Conservation (phyloP, 1,140 invertebrate genomes). For the Aphelenchoides besseyi region DNA sequence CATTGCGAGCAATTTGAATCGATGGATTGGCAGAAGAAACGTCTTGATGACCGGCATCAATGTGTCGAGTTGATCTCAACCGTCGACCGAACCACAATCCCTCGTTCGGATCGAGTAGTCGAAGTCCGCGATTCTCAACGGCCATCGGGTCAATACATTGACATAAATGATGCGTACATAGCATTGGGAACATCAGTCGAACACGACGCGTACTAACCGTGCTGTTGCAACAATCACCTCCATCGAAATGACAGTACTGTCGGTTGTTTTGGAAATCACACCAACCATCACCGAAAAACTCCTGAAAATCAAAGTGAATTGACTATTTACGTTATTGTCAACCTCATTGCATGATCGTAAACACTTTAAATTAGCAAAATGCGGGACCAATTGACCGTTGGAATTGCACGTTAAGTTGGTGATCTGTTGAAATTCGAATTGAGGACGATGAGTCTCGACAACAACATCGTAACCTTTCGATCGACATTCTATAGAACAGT, state of each 20-base stretch:
- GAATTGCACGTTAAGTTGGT: not conserved
- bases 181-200: not conserved
- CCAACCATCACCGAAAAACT: constrained; percentile 51
- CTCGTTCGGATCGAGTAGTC: not conserved
- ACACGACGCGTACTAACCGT: not conserved
- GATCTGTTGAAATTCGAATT: constrained; percentile 30
- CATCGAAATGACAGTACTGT: constrained; percentile 32
- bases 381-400: not conserved
- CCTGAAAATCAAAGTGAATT: not conserved
- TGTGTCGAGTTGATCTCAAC: too few species aligned
- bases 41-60: too few species aligned
- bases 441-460: constrained; percentile 34
- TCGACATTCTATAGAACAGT: constrained; percentile 13
- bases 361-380: constrained; percentile 13
- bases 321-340: not conserved
- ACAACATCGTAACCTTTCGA: constrained; percentile 32
- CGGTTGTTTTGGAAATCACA: constrained; percentile 61
- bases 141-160: not conserved
- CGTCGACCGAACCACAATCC: not conserved
- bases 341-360: constrained; percentile 29
- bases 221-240: not conserved
- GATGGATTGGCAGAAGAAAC: too few species aligned
- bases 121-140: not conserved
- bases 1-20: too few species aligned
- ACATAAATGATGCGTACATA: not conserved